Evolutionary conservation across 53 echinoderm and acorn worm genomes (phyloP).

Genomic region (Actinopyga echinites): DNA sequence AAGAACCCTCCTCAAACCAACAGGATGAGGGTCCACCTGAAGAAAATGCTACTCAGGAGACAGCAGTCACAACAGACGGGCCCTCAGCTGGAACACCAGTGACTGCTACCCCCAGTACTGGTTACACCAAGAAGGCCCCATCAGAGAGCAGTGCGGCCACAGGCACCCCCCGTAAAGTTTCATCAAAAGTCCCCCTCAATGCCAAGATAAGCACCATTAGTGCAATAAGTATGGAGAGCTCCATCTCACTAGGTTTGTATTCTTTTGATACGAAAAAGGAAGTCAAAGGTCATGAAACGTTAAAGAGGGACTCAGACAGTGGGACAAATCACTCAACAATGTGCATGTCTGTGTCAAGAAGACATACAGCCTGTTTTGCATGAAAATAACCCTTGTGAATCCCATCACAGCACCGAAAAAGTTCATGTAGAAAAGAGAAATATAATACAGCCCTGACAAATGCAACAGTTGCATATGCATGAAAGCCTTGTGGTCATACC

Average conservation of each 20-base stretch:
- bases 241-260: slow-evolving; percentile 49
- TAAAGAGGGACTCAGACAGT: too few relatives aligned
- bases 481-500: too few relatives aligned
- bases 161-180: neutral
- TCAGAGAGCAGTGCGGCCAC: neutral
- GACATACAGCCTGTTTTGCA: too few relatives aligned
- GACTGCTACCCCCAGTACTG: neutral
- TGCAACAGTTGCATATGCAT: too few relatives aligned
- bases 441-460: too few relatives aligned
- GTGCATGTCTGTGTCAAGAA: too few relatives aligned
- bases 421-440: too few relatives aligned
- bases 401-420: too few relatives aligned
- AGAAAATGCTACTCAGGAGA: neutral
- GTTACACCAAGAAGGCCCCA: slow-evolving; percentile 5
- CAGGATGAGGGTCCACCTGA: neutral
- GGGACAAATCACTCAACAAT: too few relatives aligned
- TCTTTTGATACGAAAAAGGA: neutral
- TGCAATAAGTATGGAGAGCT: slow-evolving; percentile 25
- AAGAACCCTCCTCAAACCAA: neutral
- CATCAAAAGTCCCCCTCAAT: neutral
- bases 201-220: slow-evolving; percentile 27
- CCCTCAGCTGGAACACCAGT: neutral
- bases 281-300: too few relatives aligned
- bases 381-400: too few relatives aligned
- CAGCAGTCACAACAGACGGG: neutral